These are phyloP conservation scores for Linnaemya tessellans DNA, from an alignment of 2,888 invertebrate species.

Conservation along the genomic window DNA sequence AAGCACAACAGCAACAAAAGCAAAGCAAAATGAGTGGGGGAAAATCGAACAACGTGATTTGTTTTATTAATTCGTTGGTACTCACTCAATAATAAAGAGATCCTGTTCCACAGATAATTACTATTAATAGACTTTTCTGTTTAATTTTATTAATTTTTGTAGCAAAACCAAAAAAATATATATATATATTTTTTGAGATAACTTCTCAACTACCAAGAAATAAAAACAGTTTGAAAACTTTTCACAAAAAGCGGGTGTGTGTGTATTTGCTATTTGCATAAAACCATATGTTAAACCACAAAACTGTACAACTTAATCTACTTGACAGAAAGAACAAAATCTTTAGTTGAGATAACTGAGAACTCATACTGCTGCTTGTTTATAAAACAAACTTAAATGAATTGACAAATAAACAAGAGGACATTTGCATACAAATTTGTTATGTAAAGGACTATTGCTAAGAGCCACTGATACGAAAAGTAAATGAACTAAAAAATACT, in stretches of 20 bases:
- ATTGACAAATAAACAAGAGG: conserved; percentile 70
- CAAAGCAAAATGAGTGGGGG: conserved; percentile 40
- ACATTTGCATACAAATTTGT: conserved; percentile 62
- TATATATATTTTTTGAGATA: background rate
- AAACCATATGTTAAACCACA: conserved; percentile 53
- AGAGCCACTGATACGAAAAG: background rate
- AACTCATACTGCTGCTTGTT: background rate
- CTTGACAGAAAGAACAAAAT: conserved; percentile 65
- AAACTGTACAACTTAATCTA: conserved; percentile 59
- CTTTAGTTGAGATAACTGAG: conserved; percentile 63
- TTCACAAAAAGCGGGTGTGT: conserved; percentile 6
- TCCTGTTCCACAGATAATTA: conserved; percentile 57
- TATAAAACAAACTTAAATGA: conserved; percentile 52
- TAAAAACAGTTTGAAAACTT: background rate
- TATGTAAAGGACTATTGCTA: conserved; percentile 39
- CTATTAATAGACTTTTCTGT: conserved; percentile 32
- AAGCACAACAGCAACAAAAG: conserved; percentile 1
- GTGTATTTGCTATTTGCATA: conserved; percentile 50
- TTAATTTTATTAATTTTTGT: conserved; percentile 11
- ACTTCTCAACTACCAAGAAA: background rate
- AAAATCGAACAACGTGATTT: conserved; percentile 60
- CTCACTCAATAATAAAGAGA: conserved; percentile 35
- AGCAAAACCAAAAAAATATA: background rate
- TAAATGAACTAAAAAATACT: background rate
- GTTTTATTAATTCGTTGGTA: conserved; percentile 41